Evolutionary conservation across 2,888 invertebrate genomes (phyloP), one percentile per base, ranked within the genome.

Genomic region (Ophion costatus): DNA sequence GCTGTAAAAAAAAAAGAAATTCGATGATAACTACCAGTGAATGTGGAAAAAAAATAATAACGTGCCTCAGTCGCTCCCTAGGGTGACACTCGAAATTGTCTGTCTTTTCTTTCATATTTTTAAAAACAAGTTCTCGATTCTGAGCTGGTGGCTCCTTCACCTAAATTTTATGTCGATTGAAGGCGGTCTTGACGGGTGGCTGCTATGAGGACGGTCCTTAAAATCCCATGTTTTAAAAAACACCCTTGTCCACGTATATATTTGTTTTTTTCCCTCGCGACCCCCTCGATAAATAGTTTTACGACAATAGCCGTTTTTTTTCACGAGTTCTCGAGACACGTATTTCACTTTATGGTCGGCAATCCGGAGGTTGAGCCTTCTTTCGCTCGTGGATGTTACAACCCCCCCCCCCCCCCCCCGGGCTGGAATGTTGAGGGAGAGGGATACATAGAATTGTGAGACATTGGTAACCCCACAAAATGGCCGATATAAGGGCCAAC

Each of bases 271-370:
- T 51, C 56, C 38, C 42, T 24, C 67, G 20, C 57, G 11, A 14
- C 63, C 5, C 29, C 56, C 4, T 75, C 80, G 11, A 82, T 73
- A 74, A 80, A 69, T 51, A 82, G 69, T 73, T 85, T 80, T 85
- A 80, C 76, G 82, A 67, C 76, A 82, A 76, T 69, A 75, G 24
- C 56, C 45, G 66, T 76, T 80, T 69, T 80, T 67, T 66, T 73
- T 56, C 1, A 11, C 24, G 42, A 61, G 70, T 76, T 85, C 67
- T 67, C 73, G 42, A 57, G 73, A 80, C 82, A 77, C 85, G 82
- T 83, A 85, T 82, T 82, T 85, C 82, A 77, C 69, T 85, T 77
- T 74, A 83, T 85, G 82, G 80, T 77, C 67, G 59, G 51, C 73
- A 77, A 80, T 82, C 45, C 64, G 67, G 73, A n/a, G 22, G 33